These are phyloP conservation scores for Macaria liturata DNA, from an alignment of 2,888 invertebrate species.

Conservation along the genomic window DNA sequence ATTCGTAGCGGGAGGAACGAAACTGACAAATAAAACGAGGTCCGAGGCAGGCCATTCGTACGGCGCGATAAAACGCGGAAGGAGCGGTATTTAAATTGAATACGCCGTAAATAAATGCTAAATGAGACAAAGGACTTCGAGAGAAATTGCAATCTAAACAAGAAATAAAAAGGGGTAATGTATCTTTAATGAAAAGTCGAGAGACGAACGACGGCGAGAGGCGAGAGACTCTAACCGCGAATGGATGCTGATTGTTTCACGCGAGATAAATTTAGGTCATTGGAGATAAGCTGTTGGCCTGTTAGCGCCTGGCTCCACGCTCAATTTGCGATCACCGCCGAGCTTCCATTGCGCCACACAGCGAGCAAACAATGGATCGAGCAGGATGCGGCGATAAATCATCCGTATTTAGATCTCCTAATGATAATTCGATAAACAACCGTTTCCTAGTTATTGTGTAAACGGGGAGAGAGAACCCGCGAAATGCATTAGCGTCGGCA, in stretches of 20 bases:
- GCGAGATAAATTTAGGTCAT: slow-evolving; percentile 18
- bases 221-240: slow-evolving; percentile 28
- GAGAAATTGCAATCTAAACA: slow-evolving; percentile 74
- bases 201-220: slow-evolving; percentile 37
- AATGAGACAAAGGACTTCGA: slow-evolving; percentile 78
- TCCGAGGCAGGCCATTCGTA: slow-evolving; percentile 66
- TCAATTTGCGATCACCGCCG: slow-evolving; percentile 6
- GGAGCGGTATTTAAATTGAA: slow-evolving; percentile 78
- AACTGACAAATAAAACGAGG: slow-evolving; percentile 69
- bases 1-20: slow-evolving; percentile 58
- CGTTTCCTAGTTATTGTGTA: slow-evolving; percentile 48
- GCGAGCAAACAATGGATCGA: slow-evolving; percentile 13
- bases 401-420: slow-evolving; percentile 29
- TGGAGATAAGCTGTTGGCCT: slow-evolving; percentile 15
- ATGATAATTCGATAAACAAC: slow-evolving; percentile 37
- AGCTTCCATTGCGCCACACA: slow-evolving; percentile 4
- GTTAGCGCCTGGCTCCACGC: slow-evolving; percentile 4
- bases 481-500: slow-evolving; percentile 51
- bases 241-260: slow-evolving; percentile 25
- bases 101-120: slow-evolving; percentile 78
- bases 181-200: slow-evolving; percentile 67
- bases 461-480: slow-evolving; percentile 46
- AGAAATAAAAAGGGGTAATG: slow-evolving; percentile 72
- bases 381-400: slow-evolving; percentile 26
- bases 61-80: slow-evolving; percentile 73